phyloP scores from a whole-genome alignment of 2,113 vertebrate genomes.

The Eurystomus gularis region DNA sequence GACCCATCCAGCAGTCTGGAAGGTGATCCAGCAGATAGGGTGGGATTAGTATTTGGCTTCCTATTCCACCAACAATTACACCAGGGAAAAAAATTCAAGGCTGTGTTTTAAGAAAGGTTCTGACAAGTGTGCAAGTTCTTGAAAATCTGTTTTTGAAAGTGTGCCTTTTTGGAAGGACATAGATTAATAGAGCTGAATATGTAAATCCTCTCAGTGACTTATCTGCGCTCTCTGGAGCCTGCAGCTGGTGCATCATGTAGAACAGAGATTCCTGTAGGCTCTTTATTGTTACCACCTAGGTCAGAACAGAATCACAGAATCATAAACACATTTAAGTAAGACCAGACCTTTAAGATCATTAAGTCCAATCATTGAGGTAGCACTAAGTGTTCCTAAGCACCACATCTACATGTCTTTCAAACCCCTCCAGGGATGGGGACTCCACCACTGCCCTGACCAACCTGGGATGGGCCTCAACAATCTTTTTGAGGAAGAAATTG shows the following conservation, averaged over 20 bases:
- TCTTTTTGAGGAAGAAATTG: background rate
- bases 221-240: background rate
- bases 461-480: background rate
- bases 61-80: background rate
- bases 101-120: background rate
- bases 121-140: background rate
- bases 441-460: background rate
- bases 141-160: background rate
- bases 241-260: fast-evolving
- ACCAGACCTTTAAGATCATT: background rate
- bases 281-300: fast-evolving
- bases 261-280: background rate
- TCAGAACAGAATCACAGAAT: background rate
- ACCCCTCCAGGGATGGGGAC: background rate
- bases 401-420: background rate
- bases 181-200: background rate
- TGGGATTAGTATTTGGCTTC: background rate
- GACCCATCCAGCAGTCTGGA: background rate
- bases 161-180: background rate
- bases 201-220: background rate
- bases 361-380: background rate
- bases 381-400: background rate
- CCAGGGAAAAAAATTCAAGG: background rate
- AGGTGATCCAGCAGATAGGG: background rate
- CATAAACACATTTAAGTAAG: background rate